Evolutionary conservation across 1,140 invertebrate genomes (phyloP).

Genomic region (Drosophila lowei): DNA sequence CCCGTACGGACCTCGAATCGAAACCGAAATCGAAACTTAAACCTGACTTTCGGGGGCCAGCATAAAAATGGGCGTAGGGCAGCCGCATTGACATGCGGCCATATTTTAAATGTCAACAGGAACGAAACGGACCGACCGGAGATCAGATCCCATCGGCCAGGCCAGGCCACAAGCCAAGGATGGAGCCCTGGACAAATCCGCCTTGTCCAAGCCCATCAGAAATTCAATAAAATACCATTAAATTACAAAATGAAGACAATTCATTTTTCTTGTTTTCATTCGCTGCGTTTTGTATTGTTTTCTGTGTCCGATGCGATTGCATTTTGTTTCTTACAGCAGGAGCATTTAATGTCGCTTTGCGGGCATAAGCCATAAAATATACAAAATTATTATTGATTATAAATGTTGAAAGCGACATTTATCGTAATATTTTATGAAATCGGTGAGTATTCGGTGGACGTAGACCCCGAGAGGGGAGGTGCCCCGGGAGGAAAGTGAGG

Average conservation of each 20-base stretch:
- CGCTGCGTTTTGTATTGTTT: slow-evolving; percentile 19
- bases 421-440: slow-evolving; percentile 80
- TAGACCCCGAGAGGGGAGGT: too few species aligned
- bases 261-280: slow-evolving; percentile 53
- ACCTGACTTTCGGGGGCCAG: slow-evolving; percentile 54
- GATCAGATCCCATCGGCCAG: slow-evolving; percentile 27
- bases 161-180: slow-evolving; percentile 55
- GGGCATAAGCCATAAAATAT: slow-evolving; percentile 79
- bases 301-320: slow-evolving; percentile 18
- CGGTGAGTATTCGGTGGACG: slow-evolving; percentile 66
- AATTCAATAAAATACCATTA: slow-evolving; percentile 82
- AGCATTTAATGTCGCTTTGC: slow-evolving; percentile 82
- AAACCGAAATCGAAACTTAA: slow-evolving; percentile 78
- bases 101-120: slow-evolving; percentile 83
- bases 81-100: slow-evolving; percentile 77
- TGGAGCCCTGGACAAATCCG: slow-evolving; percentile 27
- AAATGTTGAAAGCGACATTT: slow-evolving; percentile 71
- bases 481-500: too few species aligned
- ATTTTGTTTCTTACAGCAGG: slow-evolving; percentile 71
- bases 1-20: slow-evolving; percentile 35
- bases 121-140: slow-evolving; percentile 17
- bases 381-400: slow-evolving; percentile 60
- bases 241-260: slow-evolving; percentile 83
- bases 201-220: slow-evolving; percentile 69
- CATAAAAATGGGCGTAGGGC: slow-evolving; percentile 82